phyloP scores from a whole-genome alignment of 2,888 invertebrate genomes.

The Encarsia formosa region DNA sequence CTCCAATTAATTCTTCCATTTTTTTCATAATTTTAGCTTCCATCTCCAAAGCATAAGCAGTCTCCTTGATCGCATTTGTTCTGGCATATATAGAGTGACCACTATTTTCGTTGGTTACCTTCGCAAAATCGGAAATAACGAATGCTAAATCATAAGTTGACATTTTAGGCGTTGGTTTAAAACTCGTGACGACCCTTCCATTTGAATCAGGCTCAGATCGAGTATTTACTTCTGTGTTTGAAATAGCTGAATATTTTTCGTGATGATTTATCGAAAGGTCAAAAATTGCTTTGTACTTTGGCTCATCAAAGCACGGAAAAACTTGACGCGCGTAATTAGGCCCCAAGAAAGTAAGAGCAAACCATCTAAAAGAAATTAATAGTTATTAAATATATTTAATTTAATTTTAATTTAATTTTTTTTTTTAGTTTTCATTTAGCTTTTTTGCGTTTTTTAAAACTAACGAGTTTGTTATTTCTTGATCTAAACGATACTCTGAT shows the following conservation, averaged over 20 bases:
- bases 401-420: too few relatives aligned
- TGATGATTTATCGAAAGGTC: constrained; percentile 61
- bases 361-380: constrained; percentile 50
- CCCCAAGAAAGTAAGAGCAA: constrained; percentile 69
- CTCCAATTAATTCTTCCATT: constrained; percentile 44
- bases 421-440: too few relatives aligned
- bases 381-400: too few relatives aligned
- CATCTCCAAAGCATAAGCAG: constrained; percentile 40
- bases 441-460: too few relatives aligned
- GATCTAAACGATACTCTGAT: too few relatives aligned
- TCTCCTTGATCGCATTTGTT: constrained; percentile 33
- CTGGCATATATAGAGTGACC: constrained; percentile 30
- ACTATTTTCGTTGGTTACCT: accelerated
- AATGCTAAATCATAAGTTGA: constrained; percentile 62
- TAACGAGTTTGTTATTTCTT: too few relatives aligned
- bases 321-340: constrained; percentile 62
- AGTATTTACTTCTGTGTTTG: constrained; percentile 33
- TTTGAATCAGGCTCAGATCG: too few relatives aligned
- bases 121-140: constrained; percentile 55
- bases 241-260: constrained; percentile 45
- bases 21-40: constrained; percentile 53
- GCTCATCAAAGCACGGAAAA: too few relatives aligned
- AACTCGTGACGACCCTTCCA: too few relatives aligned
- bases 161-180: constrained; percentile 37
- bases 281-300: constrained; percentile 65